A percentile compares a stretch with the other conserved stretches of the same genome.
phyloP scores from a whole-genome alignment of 2,113 vertebrate species.

The Cyanistes caeruleus region DNA sequence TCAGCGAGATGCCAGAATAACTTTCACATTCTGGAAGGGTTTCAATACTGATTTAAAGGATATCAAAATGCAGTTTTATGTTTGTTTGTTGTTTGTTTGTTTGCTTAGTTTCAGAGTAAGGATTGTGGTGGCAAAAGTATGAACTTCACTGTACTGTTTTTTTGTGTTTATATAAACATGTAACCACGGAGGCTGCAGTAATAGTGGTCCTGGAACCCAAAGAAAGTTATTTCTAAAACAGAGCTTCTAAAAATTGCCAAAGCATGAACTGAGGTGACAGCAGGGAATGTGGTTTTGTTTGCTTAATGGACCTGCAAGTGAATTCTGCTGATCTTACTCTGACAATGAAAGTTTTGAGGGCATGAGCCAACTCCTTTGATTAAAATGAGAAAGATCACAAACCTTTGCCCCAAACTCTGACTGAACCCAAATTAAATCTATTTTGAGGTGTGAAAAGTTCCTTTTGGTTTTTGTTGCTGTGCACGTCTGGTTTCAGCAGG shows the following conservation, averaged over 20 bases:
- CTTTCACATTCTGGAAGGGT: slow-evolving; percentile 66
- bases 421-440: slow-evolving; percentile 44
- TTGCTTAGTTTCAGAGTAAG: not conserved
- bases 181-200: not conserved
- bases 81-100: not conserved
- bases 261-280: slow-evolving; percentile 39
- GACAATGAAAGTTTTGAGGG: slow-evolving; percentile 46
- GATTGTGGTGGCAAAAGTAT: not conserved
- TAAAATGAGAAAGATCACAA: slow-evolving; percentile 41
- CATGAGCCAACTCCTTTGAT: slow-evolving; percentile 37
- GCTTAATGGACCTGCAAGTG: slow-evolving; percentile 41
- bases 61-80: slow-evolving; percentile 30
- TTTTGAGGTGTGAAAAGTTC: slow-evolving; percentile 38
- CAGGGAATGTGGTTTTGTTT: slow-evolving; percentile 53
- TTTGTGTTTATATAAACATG: not conserved
- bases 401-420: slow-evolving; percentile 51
- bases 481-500: not conserved
- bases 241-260: slow-evolving; percentile 49
- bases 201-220: not conserved
- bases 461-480: slow-evolving; percentile 3
- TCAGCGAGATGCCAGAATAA: slow-evolving; percentile 69
- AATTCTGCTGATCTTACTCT: slow-evolving; percentile 53
- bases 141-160: not conserved
- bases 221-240: slow-evolving; percentile 22
- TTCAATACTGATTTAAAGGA: slow-evolving; percentile 57